Evolutionary conservation across 2,888 invertebrate species (phyloP).

Genomic region (Stomorhina lunata): DNA sequence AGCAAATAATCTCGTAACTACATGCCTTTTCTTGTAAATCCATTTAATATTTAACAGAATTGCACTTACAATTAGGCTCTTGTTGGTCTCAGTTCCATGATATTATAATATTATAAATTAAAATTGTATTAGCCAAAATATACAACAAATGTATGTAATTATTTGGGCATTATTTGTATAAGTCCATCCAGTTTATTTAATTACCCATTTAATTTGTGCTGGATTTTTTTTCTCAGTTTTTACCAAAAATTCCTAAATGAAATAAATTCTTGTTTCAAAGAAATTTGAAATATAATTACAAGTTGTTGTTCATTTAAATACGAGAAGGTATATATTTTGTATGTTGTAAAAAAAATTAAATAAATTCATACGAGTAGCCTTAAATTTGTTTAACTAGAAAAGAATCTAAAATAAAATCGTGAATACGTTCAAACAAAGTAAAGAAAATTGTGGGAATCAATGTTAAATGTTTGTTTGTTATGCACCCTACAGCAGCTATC

Average conservation of each 20-base stretch:
- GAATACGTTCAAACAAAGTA: not conserved
- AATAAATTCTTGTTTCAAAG: not conserved
- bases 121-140: not conserved
- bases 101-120: not conserved
- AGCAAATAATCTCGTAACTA: no score
- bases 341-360: no score
- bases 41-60: not conserved
- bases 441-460: not conserved
- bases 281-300: not conserved
- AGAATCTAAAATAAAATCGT: not conserved
- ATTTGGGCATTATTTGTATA: constrained; percentile 26
- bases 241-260: not conserved
- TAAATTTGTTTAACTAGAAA: not conserved
- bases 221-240: not conserved
- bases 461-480: not conserved
- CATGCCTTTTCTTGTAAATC: not conserved
- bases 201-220: constrained; percentile 9
- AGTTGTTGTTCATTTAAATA: no score
- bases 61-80: not conserved
- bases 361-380: not conserved
- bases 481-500: not conserved
- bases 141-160: constrained; percentile 14
- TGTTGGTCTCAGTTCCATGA: not conserved
- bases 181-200: constrained; percentile 14
- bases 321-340: no score